Evolutionary conservation across 2,113 vertebrate genomes (phyloP).

Genomic region (Pipa parva): DNA sequence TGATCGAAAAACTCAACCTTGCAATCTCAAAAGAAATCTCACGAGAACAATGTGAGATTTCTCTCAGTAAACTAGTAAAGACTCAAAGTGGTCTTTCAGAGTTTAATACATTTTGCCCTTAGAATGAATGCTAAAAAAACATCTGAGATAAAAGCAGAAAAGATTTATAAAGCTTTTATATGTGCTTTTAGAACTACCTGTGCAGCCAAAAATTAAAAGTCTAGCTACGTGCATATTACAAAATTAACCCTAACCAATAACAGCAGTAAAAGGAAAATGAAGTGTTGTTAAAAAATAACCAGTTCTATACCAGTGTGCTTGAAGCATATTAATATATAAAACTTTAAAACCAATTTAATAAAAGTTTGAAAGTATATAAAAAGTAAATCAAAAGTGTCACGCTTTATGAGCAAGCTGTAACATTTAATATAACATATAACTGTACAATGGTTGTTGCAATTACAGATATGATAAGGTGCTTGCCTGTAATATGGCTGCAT

Average conservation of each 20-base stretch:
- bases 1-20: no score
- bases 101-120: no score
- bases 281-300: slow-evolving; percentile 7
- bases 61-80: no score
- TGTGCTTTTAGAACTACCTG: slow-evolving; percentile 27
- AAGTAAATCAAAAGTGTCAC: background rate
- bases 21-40: no score
- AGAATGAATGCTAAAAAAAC: background rate
- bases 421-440: slow-evolving; percentile 1
- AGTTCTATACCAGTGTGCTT: background rate
- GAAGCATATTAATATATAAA: background rate
- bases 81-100: no score
- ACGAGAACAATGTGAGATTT: no score
- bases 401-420: background rate
- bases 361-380: background rate
- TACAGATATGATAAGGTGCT: slow-evolving; percentile 2
- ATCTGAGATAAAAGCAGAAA: background rate
- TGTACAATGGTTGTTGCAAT: background rate
- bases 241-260: slow-evolving; percentile 31
- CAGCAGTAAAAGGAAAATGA: slow-evolving; percentile 24
- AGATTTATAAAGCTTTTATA: slow-evolving; percentile 22
- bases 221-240: slow-evolving; percentile 38
- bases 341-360: background rate
- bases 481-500: background rate
- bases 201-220: slow-evolving; percentile 36